Evolutionary conservation across 2,888 invertebrate species (phyloP), one percentile per base, ranked within the genome.

Genomic region (Plebejus argus): DNA sequence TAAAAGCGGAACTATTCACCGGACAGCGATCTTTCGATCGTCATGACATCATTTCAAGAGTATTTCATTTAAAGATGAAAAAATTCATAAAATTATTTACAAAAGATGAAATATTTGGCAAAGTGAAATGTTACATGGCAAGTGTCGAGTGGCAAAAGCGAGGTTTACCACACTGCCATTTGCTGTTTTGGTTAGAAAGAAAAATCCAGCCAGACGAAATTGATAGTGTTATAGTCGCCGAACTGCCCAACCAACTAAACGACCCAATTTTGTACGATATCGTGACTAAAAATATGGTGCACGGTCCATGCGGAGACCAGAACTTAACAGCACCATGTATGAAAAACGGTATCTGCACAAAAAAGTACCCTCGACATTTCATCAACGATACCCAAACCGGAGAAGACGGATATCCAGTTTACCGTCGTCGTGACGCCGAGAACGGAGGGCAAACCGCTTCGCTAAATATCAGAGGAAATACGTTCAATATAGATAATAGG

Each of bases 381-480:
- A 10, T 81, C 61, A 82, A 79, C 76, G 82, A 85, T 28, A 83
- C 82, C 33, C 61, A 77, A 12, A 81, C 81, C 20, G 80, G 79
- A 35, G 82, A 84, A 15, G 79, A 85, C 3, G 85, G 85, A 1
- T 87, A 86, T 79, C 85, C 85, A 10, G 71, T 80, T 71, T 79
- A 80, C 79, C 78, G 81, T 45, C 70, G 80, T 0, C 79, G 80
- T 1, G 70, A 76, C 10, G 35, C 70, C 12, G 74, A 39, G 18
- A 78, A 79, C 76, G 80, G 78, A 18, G 77, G 77, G 33, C 72
- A n/a, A n/a, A 58, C 53, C 35, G 28, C 76, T 75, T 77, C 61
- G 72, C 23, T 58, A 45, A 66, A 74, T 35, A 53, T 71, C 49
- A 53, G 23, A 39, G 70, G 53, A 15, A 71, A 39, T 18, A 77